A percentile compares a stretch with the other conserved stretches of the same genome.
Conservation (phyloP, 2,113 vertebrate genomes). For the Capreolus pygargus region DNA sequence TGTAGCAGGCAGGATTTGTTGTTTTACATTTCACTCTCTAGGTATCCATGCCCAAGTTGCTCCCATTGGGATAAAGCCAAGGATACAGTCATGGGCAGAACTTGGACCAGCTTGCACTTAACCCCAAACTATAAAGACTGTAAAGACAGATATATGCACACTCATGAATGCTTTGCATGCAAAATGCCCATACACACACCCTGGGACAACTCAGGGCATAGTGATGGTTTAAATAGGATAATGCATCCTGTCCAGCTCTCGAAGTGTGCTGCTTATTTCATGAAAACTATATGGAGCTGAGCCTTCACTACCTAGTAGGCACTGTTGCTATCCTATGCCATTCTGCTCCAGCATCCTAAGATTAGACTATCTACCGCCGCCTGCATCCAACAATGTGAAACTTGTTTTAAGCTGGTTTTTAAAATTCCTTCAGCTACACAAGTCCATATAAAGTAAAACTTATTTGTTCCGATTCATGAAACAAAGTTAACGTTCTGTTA, state of each 20-base stretch:
- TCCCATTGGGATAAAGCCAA: background rate
- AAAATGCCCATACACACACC: background rate
- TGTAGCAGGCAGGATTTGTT: background rate
- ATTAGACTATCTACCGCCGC: background rate
- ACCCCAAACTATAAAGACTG: background rate
- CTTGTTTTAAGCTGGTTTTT: background rate
- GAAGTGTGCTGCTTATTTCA: background rate
- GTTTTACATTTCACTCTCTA: background rate
- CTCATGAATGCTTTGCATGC: background rate
- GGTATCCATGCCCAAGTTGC: background rate
- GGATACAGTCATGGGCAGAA: background rate
- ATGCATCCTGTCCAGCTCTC: background rate
- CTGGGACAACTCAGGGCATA: background rate
- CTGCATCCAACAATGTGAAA: background rate
- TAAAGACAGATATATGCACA: background rate
- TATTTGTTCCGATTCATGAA: background rate
- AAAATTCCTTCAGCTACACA: background rate
- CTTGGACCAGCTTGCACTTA: background rate
- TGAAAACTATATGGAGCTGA: background rate
- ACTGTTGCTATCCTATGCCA: background rate
- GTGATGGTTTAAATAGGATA: background rate
- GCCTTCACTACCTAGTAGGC: background rate
- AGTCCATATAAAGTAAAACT: background rate
- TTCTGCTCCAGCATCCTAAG: background rate
- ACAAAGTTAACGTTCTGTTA: background rate